These are phyloP conservation scores for Cotesia chilonis DNA, from an alignment of 1,140 invertebrate genomes.

Conservation along the genomic window DNA sequence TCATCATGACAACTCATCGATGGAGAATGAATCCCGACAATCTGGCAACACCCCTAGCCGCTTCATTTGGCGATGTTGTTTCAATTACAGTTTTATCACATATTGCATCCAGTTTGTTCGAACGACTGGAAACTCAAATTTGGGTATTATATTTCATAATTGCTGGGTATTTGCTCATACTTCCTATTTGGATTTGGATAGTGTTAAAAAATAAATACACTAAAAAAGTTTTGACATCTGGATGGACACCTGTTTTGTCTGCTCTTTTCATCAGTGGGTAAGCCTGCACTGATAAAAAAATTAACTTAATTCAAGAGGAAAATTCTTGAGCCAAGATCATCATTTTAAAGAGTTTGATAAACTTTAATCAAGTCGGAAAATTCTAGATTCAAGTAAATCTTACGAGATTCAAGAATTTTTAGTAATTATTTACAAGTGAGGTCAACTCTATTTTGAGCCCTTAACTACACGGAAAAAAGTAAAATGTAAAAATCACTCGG, in stretches of 20 bases:
- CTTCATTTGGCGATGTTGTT: conserved; percentile 92
- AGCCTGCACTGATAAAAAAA: conserved; percentile 41
- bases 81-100: conserved; percentile 84
- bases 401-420: too few species aligned
- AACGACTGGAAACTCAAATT: conserved; percentile 67
- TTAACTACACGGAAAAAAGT: too few species aligned
- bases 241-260: conserved; percentile 86
- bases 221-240: conserved; percentile 78
- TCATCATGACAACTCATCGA: conserved; percentile 81
- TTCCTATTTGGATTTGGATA: conserved; percentile 82
- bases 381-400: too few species aligned
- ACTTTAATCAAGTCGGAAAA: neutral
- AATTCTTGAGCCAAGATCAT: conserved; percentile 63
- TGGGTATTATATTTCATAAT: conserved; percentile 76
- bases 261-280: conserved; percentile 89
- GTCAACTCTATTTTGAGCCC: too few species aligned
- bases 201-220: conserved; percentile 83
- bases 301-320: neutral
- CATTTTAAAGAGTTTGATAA: neutral
- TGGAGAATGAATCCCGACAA: conserved; percentile 95
- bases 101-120: conserved; percentile 77
- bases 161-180: conserved; percentile 72
- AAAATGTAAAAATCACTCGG: too few species aligned
- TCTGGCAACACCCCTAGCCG: conserved; percentile 94
- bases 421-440: too few species aligned